Conservation (phyloP, 2,113 vertebrate species). For the Leiothrix lutea region DNA sequence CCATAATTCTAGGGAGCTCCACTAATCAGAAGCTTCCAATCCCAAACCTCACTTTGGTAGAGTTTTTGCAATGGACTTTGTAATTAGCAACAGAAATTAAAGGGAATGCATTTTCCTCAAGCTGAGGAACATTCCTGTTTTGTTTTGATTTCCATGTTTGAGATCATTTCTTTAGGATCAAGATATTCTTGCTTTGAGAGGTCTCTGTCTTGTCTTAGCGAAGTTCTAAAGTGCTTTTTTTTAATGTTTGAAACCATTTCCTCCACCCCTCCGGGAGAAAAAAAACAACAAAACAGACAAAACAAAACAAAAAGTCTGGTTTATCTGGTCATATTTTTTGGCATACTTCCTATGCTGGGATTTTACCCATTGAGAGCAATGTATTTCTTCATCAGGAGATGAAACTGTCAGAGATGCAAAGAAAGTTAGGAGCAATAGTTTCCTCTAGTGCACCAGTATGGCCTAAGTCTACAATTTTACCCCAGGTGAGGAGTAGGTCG, state of each 20-base stretch:
- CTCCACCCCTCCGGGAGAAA: rapidly evolving
- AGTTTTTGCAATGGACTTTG: neutral
- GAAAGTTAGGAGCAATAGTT: neutral
- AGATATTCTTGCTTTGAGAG: neutral
- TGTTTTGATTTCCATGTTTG: neutral
- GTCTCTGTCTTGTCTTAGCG: neutral
- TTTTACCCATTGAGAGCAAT: neutral
- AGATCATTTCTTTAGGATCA: neutral
- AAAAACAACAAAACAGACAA: neutral
- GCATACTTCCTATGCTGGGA: neutral
- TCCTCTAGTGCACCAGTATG: neutral
- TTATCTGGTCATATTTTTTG: neutral
- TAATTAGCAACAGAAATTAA: neutral
- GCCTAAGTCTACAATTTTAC: neutral
- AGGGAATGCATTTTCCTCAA: neutral
- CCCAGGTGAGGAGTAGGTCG: neutral
- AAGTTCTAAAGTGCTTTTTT: neutral
- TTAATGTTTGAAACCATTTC: neutral
- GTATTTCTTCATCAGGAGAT: neutral
- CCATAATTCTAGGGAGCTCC: neutral
- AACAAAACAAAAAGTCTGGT: neutral
- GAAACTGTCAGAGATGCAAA: neutral
- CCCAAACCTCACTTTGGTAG: rapidly evolving
- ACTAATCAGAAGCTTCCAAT: neutral
- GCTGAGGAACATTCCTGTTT: neutral